A percentile compares a stretch with the other conserved stretches of the same genome.
These are phyloP conservation scores for Sebastes kiyomatsui DNA, from an alignment of 2,797 vertebrate species.

Conservation along the genomic window DNA sequence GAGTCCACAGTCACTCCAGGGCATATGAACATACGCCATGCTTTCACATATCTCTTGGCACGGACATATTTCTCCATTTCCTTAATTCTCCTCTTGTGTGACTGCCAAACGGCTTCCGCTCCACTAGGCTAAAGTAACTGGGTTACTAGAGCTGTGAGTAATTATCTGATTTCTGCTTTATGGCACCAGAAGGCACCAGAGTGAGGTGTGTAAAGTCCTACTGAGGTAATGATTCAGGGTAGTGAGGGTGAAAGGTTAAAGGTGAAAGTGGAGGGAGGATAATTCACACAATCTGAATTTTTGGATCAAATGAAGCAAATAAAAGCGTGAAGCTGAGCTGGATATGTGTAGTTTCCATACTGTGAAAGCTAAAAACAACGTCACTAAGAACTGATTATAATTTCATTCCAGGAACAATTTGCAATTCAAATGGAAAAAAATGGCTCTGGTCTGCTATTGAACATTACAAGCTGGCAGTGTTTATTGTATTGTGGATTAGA, in stretches of 20 bases:
- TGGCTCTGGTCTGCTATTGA: neutral
- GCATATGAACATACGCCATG: constrained; percentile 59
- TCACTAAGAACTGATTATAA: constrained; percentile 23
- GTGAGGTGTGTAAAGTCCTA: constrained; percentile 7
- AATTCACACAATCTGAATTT: neutral
- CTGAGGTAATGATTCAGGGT: neutral
- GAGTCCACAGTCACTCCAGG: constrained; percentile 45
- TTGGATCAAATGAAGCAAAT: neutral
- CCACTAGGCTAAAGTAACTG: constrained; percentile 71
- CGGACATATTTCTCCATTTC: constrained; percentile 65
- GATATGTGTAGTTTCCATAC: neutral
- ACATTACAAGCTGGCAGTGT: constrained; percentile 12
- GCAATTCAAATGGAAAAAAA: constrained; percentile 31
- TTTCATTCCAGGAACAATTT: constrained; percentile 51
- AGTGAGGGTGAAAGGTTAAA: constrained; percentile 40
- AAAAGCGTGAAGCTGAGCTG: neutral
- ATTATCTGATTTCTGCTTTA: constrained; percentile 66
- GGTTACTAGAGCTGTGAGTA: constrained; percentile 75
- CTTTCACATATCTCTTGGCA: constrained; percentile 68
- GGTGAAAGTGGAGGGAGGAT: neutral
- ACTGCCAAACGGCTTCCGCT: constrained; percentile 72
- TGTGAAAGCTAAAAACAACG: constrained; percentile 19
- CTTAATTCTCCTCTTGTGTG: constrained; percentile 69
- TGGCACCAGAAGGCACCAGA: constrained; percentile 39
- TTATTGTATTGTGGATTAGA: neutral